Evolutionary conservation across 2,113 vertebrate species (phyloP).

Genomic region (Acinonyx jubatus): DNA sequence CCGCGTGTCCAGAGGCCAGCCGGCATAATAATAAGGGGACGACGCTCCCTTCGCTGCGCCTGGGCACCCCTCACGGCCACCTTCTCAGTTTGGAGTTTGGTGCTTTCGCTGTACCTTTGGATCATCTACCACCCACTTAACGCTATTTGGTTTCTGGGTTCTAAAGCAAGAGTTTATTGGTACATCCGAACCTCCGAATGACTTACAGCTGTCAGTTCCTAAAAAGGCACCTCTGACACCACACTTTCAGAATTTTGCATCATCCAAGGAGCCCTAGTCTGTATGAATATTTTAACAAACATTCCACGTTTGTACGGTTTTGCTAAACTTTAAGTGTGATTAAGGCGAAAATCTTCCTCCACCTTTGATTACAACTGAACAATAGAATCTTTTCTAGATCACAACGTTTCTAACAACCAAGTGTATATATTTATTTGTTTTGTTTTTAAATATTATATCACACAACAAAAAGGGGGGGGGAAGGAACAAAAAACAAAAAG

Average conservation of each 20-base stretch:
- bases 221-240: constrained; percentile 54
- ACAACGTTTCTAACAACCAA: constrained; percentile 38
- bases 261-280: background rate
- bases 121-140: background rate
- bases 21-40: background rate
- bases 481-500: constrained; percentile 17
- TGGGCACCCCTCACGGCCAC: background rate
- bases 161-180: constrained; percentile 16
- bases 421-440: constrained; percentile 61
- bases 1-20: constrained; percentile 7
- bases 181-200: constrained; percentile 24
- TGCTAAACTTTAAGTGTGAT: constrained; percentile 35
- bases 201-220: constrained; percentile 60
- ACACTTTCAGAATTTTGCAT: background rate
- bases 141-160: background rate
- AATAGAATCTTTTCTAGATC: constrained; percentile 42
- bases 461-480: constrained; percentile 41
- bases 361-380: constrained; percentile 52
- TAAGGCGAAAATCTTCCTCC: background rate
- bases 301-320: background rate
- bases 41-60: background rate
- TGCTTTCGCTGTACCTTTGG: background rate
- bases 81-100: background rate
- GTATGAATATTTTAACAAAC: constrained; percentile 23
- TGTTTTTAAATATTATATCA: constrained; percentile 63